Base-by-base conservation (phyloP, 2,888 invertebrate species). In the Myopa tessellatipennis region DNA sequence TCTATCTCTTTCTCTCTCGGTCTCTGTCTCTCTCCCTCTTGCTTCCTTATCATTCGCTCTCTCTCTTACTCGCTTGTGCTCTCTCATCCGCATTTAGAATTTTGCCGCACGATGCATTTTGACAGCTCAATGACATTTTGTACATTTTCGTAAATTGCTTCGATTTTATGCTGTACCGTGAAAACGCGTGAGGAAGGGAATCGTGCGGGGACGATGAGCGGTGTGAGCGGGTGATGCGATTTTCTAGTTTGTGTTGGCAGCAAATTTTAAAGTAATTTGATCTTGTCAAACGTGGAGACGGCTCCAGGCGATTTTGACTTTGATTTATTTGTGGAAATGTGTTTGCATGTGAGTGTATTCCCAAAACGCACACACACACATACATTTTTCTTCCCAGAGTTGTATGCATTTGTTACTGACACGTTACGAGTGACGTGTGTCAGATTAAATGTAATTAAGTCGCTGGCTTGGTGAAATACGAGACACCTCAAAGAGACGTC, bases 91-190 rank as follows among this genome's bases (percentile, higher is more conserved):
- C 77, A 79, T 79, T 71, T 79, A 79, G 77, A 76, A 77, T 60
- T 70, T 70, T 74, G 61, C 63, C 61, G 68, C 74, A 63, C 83
- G 84, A 84, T 85, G 85, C 85, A 83, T 82, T 85, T 82, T 87
- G 87, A 87, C 87, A 87, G 86, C 86, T 85, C 86, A 87, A 84
- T 87, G 85, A 86, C 84, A 84, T 86, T 86, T 85, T 87, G 84
- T 84, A 85, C 85, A 85, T 87, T 86, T 87, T 87, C 83, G 84
- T 84, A 87, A 87, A 87, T 86, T 87, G 85, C 86, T 85, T 85
- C 84, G 84, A 85, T 84, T 85, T 86, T 45, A 76, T 81, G 79
- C 68, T 79, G 76, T 68, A 78, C 69, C 68, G 65, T 75, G 55
- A 34, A 16, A 65, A 34, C 60, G 77, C 67, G 55, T 3, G 65